Evolutionary conservation across 1,140 invertebrate species (phyloP), one percentile per base, ranked within the genome.

Genomic region (Musca vetustissima): DNA sequence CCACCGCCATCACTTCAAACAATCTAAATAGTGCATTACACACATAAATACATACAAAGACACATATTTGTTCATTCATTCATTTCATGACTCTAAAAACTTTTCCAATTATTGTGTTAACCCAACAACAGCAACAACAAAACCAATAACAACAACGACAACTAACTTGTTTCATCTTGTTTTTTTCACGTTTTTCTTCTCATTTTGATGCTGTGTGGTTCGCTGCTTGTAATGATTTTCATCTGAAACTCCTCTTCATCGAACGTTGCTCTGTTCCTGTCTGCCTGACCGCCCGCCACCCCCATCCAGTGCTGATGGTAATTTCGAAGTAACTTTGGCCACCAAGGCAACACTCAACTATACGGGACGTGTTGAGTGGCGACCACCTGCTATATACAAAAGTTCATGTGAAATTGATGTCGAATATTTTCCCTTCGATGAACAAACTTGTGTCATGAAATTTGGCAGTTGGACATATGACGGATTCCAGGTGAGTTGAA

Each of bases 391-490:
- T 71, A 96, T 97, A 84, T 97, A 97, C 88, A 96, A 96, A 86
- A 94, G 92, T 78, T 94, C 92, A 78, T 96, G 94, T 81, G 92
- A 96, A 88, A 97, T 97, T 80, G 94, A 97, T 85, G 94, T 97
- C 74, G 95, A 96, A 86, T 96, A 96, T 88, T 97, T 97, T 87
- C 95, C 95, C 65, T 97, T 96, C 85, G 95, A 97, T 84, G 92
- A 95, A 85, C 95, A 97, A 87, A 95, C 94, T 75, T 98, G 96
- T 84, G 88, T 89, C 61, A 93, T 96, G 90, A 93, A 93, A 82
- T 98, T 98, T 83, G 96, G 96, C 74, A 97, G 94, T 68, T 98
- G 96, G 96, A 97, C 95, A 65, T 96, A 93, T 86, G 93, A 95
- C 83, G 93, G 93, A 71, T 89, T 92, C 83, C 93, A 95, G 90